Evolutionary conservation across 2,888 invertebrate genomes (phyloP).

Genomic region (Polyommatus icarus): DNA sequence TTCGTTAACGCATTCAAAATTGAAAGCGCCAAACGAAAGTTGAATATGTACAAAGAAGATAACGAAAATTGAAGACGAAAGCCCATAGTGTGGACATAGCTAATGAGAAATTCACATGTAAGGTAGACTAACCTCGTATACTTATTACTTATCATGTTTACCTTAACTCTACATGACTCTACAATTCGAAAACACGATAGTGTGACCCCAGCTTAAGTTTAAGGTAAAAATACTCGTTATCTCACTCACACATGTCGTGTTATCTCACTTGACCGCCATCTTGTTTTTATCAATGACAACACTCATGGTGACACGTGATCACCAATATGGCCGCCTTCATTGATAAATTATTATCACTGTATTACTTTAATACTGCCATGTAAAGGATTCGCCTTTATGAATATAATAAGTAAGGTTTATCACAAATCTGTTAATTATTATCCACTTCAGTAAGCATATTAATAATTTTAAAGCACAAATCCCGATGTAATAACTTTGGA

Average conservation of each 20-base stretch:
- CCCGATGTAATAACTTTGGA: too few species aligned
- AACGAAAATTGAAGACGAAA: too few species aligned
- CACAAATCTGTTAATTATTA: too few species aligned
- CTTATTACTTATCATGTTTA: background rate
- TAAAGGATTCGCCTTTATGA: too few species aligned
- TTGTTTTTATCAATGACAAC: constrained; percentile 28
- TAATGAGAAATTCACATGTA: background rate
- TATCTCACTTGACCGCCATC: constrained; percentile 19
- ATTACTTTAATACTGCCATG: too few species aligned
- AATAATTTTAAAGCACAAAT: too few species aligned
- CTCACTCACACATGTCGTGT: constrained; percentile 5
- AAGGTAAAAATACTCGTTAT: constrained; percentile 28
- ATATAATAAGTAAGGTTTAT: too few species aligned
- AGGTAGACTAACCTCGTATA: background rate
- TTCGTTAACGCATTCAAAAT: too few species aligned
- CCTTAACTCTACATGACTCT: constrained; percentile 22
- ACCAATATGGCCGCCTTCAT: constrained; percentile 23
- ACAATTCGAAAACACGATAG: background rate
- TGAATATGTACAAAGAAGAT: too few species aligned
- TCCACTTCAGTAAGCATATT: too few species aligned
- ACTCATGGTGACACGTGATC: constrained; percentile 25
- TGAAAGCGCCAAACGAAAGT: too few species aligned
- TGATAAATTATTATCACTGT: constrained; percentile 2
- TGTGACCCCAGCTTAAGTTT: constrained; percentile 24
- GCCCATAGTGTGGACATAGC: too few species aligned